phyloP scores from a whole-genome alignment of 1,140 invertebrate species.

The Heliconius hermathena region DNA sequence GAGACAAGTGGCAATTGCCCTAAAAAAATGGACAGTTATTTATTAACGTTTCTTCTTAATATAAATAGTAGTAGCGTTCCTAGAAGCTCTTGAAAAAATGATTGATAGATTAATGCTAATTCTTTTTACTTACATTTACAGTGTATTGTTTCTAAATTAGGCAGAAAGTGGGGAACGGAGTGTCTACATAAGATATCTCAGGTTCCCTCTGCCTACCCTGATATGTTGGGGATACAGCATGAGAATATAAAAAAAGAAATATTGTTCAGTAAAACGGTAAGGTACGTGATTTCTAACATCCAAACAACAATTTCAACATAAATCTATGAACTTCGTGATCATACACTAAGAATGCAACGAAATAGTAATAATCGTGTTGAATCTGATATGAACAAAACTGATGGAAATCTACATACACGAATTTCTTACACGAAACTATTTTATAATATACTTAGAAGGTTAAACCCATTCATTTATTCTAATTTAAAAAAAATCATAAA shows the following conservation, averaged over 20 bases:
- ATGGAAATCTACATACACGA: neutral
- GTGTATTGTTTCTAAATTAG: neutral
- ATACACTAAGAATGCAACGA: neutral
- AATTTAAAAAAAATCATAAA: neutral
- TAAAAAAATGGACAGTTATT: slow-evolving; percentile 25
- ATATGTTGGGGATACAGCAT: too few relatives aligned
- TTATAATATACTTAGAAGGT: neutral
- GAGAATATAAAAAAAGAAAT: too few relatives aligned
- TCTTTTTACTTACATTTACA: neutral
- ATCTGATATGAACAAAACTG: neutral
- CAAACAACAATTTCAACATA: neutral
- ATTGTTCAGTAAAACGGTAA: neutral
- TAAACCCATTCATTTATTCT: neutral
- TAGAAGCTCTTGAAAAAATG: slow-evolving; percentile 20
- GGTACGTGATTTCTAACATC: neutral
- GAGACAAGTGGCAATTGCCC: slow-evolving; percentile 21
- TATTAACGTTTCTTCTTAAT: slow-evolving; percentile 19
- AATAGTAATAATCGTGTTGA: neutral
- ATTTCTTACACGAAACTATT: neutral
- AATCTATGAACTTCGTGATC: neutral
- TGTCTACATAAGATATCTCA: too few relatives aligned
- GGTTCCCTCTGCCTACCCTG: too few relatives aligned
- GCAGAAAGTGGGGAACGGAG: too few relatives aligned
- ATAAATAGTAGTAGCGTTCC: slow-evolving; percentile 18
- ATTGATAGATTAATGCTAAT: slow-evolving; percentile 9